These are phyloP conservation scores for Serranus cabrilla DNA, from an alignment of 2,797 vertebrate genomes.

Conservation along the genomic window DNA sequence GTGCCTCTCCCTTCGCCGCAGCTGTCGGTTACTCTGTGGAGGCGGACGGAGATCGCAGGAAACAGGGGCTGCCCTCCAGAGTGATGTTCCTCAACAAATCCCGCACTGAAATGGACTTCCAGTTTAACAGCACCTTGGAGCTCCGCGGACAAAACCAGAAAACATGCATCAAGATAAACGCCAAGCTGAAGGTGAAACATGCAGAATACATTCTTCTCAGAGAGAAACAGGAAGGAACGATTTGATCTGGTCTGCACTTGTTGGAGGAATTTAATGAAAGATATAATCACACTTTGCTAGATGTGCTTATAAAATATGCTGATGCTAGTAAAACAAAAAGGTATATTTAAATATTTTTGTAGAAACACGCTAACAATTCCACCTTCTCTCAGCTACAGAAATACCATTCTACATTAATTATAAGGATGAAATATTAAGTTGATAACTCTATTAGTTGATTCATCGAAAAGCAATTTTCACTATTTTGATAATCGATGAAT, in stretches of 20 bases:
- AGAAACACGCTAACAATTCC: not conserved
- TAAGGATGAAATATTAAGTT: too few species aligned
- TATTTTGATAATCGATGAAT: too few species aligned
- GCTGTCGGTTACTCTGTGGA: constrained; percentile 90
- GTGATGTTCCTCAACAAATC: constrained; percentile 86
- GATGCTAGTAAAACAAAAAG: not conserved
- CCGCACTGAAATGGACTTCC: constrained; percentile 80
- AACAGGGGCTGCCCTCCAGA: constrained; percentile 87
- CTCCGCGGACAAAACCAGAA: constrained; percentile 87
- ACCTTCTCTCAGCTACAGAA: too few species aligned
- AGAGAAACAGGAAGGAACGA: not conserved
- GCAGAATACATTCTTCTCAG: not conserved
- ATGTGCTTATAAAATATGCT: not conserved
- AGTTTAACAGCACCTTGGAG: constrained; percentile 84
- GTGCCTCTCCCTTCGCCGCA: constrained; percentile 56
- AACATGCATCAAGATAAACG: constrained; percentile 84
- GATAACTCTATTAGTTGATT: too few species aligned
- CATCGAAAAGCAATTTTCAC: too few species aligned
- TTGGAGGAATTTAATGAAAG: not conserved
- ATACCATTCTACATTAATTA: too few species aligned
- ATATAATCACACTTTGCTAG: not conserved
- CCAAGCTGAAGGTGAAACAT: constrained; percentile 89
- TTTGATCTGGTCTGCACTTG: not conserved
- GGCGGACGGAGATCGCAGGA: constrained; percentile 89
- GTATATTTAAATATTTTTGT: not conserved